Percentiles rank a stretch among this genome's conserved stretches.
Conservation (phyloP, 2,888 invertebrate species). For the Cephus nigrinus region DNA sequence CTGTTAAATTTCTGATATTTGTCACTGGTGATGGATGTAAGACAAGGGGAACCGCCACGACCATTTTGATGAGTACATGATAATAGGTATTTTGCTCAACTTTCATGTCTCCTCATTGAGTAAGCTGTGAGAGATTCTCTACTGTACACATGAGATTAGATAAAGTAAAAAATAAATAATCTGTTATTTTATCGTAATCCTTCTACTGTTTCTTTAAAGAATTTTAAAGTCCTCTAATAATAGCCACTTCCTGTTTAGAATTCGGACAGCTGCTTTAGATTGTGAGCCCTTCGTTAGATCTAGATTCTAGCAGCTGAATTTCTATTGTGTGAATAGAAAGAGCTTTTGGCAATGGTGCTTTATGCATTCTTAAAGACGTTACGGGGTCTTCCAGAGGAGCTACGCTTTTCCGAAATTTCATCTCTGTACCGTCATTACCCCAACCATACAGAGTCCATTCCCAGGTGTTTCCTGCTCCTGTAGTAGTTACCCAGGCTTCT, state of each 20-base stretch:
- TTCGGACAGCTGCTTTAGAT: slow-evolving; percentile 21
- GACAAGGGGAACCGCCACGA: not conserved
- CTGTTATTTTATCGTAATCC: slow-evolving; percentile 4
- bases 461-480: slow-evolving; percentile 37
- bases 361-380: slow-evolving; percentile 34
- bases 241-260: not conserved
- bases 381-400: slow-evolving; percentile 43
- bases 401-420: slow-evolving; percentile 46
- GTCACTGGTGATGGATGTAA: not conserved
- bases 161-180: not conserved
- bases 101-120: not conserved
- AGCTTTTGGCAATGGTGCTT: slow-evolving; percentile 45
- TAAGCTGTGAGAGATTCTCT: not conserved
- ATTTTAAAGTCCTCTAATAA: not conserved
- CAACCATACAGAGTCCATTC: slow-evolving; percentile 52
- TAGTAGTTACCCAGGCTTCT: slow-evolving; percentile 40
- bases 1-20: not conserved
- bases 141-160: not conserved
- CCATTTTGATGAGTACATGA: not conserved
- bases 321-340: slow-evolving; percentile 36
- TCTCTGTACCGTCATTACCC: slow-evolving; percentile 39
- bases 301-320: slow-evolving; percentile 36
- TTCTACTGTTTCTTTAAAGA: slow-evolving; percentile 3
- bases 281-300: slow-evolving; percentile 31
- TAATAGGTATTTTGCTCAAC: not conserved